Evolutionary conservation across 2,888 invertebrate genomes (phyloP), one percentile per base, ranked within the genome.

Genomic region (Drosophila mettleri): DNA sequence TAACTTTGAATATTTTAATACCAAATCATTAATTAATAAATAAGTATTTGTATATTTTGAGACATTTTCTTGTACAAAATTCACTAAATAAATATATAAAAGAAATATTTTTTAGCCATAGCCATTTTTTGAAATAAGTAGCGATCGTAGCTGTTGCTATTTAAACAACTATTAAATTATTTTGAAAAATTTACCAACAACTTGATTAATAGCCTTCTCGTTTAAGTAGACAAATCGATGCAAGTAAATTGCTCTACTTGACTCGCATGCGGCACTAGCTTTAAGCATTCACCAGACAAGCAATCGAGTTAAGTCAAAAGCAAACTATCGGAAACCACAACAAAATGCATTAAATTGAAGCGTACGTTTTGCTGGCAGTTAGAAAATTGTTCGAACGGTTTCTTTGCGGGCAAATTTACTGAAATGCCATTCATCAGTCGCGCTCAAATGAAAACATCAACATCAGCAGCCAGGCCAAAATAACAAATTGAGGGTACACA

Each of bases 351-450:
- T 60, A 24, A 54, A 61, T 52, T 60, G 58, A 31, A 54, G 52
- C 55, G 45, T 45, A 43, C 64, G 61, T 45, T 66, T 58, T 55
- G 64, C 63, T 66, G 73, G 61, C 69, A 67, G 58, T 74, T 72
- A 62, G 60, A 65, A 64, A 69, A 52, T 12, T 41, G 14, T 54
- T 71, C 62, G 33, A 34, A 34, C 29, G 16, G 27, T 38, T 38
- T 29, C 6, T 59, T 45, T n/a, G 20, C 48, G 66, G 58, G 45
- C 48, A 53, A 57, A 54, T 54, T 63, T 49, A 53, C 46, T 46
- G 52, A 60, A 62, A 69, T 78, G 81, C 66, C 81, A 81, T 84
- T 84, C 74, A 76, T 84, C 85, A 84, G 81, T 55, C 53, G 46
- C 12, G 39, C 34, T 51, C 46, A 64, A 82, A 82, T 79, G 77